phyloP scores from a whole-genome alignment of 2,888 invertebrate species.

The Ichneumoninae sp. region DNA sequence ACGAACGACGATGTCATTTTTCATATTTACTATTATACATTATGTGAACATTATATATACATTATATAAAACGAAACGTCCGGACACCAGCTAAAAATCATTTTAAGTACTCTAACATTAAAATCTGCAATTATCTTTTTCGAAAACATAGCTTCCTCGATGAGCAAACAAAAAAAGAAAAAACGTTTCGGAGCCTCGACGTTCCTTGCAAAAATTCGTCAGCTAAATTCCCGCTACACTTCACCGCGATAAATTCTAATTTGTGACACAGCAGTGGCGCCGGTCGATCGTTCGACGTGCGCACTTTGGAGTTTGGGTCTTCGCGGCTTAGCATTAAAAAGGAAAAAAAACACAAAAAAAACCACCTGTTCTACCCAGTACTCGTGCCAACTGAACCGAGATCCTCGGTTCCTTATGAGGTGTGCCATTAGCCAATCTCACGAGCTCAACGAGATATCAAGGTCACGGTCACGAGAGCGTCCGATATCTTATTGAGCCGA shows the following conservation, averaged over 20 bases:
- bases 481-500: constrained; percentile 42
- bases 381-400: not conserved
- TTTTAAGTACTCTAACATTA: not conserved
- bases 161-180: no score
- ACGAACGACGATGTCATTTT: no score
- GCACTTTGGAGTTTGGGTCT: not conserved
- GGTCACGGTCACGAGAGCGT: constrained; percentile 59
- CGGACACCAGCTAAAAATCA: no score
- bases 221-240: not conserved
- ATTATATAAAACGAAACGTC: not conserved
- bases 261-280: not conserved
- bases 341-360: not conserved
- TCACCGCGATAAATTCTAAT: not conserved
- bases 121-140: not conserved
- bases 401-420: not conserved
- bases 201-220: not conserved
- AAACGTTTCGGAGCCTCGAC: not conserved
- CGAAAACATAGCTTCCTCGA: not conserved
- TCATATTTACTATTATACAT: not conserved
- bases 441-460: constrained; percentile 51
- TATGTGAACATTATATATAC: not conserved
- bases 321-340: not conserved
- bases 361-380: not conserved
- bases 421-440: constrained; percentile 28
- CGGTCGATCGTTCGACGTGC: not conserved